Conservation (phyloP, 2,888 invertebrate genomes). For the Pandemis corylana region DNA sequence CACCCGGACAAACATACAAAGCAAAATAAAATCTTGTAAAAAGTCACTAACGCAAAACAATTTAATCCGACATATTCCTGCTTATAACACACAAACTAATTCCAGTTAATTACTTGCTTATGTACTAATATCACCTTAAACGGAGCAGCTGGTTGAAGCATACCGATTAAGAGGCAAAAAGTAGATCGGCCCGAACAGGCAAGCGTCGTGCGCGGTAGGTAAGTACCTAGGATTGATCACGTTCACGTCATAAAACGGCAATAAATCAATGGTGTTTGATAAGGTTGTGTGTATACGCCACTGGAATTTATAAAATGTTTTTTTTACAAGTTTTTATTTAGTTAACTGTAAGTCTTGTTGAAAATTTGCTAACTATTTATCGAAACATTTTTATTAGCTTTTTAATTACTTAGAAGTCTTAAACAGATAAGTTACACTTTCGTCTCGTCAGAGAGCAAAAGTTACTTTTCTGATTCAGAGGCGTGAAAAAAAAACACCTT, state of each 20-base stretch:
- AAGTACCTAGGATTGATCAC: slow-evolving; percentile 48
- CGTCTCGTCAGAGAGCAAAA: no score
- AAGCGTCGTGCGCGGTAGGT: slow-evolving; percentile 38
- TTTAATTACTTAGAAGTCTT: no score
- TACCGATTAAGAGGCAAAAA: slow-evolving; percentile 45
- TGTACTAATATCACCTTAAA: slow-evolving; percentile 23
- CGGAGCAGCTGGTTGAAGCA: slow-evolving; percentile 35
- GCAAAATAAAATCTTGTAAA: background rate
- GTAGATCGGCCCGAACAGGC: slow-evolving; percentile 38
- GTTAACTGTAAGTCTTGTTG: no score
- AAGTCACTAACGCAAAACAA: background rate
- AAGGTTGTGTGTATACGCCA: slow-evolving; percentile 2
- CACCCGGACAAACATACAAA: no score
- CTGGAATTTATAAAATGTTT: background rate
- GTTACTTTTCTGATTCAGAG: no score
- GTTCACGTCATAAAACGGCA: slow-evolving; percentile 46
- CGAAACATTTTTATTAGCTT: no score
- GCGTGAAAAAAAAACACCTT: background rate
- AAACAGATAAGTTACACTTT: no score
- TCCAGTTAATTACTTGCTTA: slow-evolving; percentile 23
- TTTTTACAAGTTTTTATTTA: background rate
- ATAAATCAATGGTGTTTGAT: slow-evolving; percentile 41
- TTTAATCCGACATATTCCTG: background rate
- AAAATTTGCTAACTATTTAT: no score
- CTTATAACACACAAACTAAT: slow-evolving; percentile 5